phyloP scores from a whole-genome alignment of 2,113 vertebrate genomes.

The Psilopogon haemacephalus region DNA sequence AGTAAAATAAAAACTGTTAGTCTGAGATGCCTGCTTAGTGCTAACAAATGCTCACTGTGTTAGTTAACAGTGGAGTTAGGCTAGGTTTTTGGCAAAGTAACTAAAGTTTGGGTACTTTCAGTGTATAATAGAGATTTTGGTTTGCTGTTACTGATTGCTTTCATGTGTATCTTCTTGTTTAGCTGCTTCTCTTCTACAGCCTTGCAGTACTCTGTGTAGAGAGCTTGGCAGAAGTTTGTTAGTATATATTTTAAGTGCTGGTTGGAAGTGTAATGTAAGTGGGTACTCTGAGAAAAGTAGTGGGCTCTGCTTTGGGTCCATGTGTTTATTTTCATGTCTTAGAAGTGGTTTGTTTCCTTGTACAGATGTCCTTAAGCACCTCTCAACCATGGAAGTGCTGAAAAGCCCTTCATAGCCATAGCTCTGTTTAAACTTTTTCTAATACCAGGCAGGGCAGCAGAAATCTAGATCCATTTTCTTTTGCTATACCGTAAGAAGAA shows the following conservation, averaged over 20 bases:
- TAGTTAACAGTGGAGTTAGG: neutral
- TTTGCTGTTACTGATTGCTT: neutral
- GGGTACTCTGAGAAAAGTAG: neutral
- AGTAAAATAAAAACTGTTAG: neutral
- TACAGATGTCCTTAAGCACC: neutral
- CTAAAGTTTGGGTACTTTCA: neutral
- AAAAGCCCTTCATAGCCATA: neutral
- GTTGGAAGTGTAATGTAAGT: accelerated
- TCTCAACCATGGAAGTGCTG: neutral
- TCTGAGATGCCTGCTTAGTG: neutral
- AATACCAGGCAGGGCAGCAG: neutral
- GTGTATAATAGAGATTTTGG: neutral
- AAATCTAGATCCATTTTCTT: neutral
- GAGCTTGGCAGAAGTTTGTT: neutral
- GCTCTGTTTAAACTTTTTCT: neutral
- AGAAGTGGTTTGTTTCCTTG: neutral
- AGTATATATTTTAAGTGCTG: neutral
- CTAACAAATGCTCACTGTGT: neutral
- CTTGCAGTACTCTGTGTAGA: neutral
- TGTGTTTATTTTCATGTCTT: neutral
- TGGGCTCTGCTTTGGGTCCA: neutral
- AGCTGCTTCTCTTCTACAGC: neutral
- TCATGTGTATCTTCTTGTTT: neutral
- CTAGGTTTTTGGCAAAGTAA: neutral
- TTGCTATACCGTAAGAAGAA: neutral